Conservation (phyloP, 2,888 invertebrate species). For the Clitarchus hookeri region DNA sequence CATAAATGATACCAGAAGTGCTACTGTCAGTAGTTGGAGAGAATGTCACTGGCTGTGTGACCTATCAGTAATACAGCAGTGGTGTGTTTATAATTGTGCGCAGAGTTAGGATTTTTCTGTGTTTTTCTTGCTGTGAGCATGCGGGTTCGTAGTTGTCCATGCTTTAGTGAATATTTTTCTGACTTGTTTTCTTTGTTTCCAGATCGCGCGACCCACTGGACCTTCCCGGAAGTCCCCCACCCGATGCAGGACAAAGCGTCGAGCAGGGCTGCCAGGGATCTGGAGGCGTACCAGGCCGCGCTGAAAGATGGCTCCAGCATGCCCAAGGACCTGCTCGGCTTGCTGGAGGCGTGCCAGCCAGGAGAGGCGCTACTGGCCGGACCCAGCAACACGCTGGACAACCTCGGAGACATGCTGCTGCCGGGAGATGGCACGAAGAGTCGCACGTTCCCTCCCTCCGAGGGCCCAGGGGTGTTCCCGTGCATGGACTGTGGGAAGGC, state of each 20-base stretch:
- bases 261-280: background rate
- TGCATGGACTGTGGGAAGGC: conserved; percentile 35
- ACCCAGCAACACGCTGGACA: background rate
- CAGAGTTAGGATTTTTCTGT: too few species aligned
- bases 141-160: too few species aligned
- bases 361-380: too few species aligned
- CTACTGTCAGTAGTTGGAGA: too few species aligned
- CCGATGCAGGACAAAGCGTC: background rate
- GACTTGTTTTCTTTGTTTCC: background rate
- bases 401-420: background rate
- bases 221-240: background rate
- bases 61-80: too few species aligned
- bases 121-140: too few species aligned
- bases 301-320: background rate
- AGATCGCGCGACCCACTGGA: background rate
- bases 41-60: too few species aligned
- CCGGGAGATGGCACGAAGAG: background rate
- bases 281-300: background rate
- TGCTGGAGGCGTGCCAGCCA: background rate
- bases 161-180: background rate
- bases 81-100: too few species aligned
- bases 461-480: conserved; percentile 32
- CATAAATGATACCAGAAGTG: too few species aligned
- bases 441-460: conserved; percentile 15
- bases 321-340: background rate